Base-by-base conservation (phyloP, 2,797 vertebrate species). In the Scomberomorus guttatus region DNA sequence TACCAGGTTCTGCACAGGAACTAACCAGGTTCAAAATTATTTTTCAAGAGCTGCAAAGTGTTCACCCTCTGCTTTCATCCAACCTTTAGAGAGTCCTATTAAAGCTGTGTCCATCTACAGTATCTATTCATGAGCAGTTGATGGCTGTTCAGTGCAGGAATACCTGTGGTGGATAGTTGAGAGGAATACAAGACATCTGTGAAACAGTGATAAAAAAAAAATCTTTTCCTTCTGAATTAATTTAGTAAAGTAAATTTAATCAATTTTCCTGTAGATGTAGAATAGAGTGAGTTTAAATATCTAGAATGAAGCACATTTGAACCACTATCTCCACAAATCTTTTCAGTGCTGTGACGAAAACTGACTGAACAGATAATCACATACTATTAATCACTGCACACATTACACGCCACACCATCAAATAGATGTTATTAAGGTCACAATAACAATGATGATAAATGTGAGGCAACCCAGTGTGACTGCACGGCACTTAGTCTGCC, bases 391-490 rank as follows among this genome's bases (percentile, higher is more conserved):
- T 92, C 86, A 88, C 81, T 15, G 39, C 46, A 60, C 64, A 81
- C 55, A 81, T 90, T 85, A 79, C 66, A 79, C 62, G 73, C 57
- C 67, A 79, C 76, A 70, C 72, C 76, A 84, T 84, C 67, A 87
- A 69, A 82, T 37, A 69, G 78, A 89, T 89, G 88, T 90, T 82
- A 90, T 88, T 90, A 88, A 87, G 86, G 87, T 91, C 69, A 89
- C 58, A 82, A 87, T 73, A 87, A 86, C 78, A 86, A 84, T 80
- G 82, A 85, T 91, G 89, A 91, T 87, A 73, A 89, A 92, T 91
- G 89, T 71, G 66, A 88, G 58, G 82, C 86, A 89, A 81, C 62
- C 55, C 65, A 63, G 73, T 89, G 80, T 91, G 83, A 90, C 84
- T 80, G 73, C 78, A 73, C 27, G n/a, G 50, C 83, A 84, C 69